phyloP scores from a whole-genome alignment of 2,888 invertebrate genomes.

The Tetrapedia diversipes region DNA sequence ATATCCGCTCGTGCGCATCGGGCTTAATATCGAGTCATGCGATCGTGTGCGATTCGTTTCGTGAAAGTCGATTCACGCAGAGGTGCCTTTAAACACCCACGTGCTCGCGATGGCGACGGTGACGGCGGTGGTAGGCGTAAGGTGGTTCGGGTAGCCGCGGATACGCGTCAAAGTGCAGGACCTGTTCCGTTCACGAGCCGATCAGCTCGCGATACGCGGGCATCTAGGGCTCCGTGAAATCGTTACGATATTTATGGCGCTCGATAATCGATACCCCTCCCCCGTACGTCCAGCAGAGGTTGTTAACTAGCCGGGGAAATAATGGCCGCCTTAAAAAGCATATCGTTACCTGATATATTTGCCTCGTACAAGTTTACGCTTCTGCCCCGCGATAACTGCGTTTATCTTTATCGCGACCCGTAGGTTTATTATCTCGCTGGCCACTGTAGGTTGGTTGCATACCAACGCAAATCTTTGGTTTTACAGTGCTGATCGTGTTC shows the following conservation, averaged over 20 bases:
- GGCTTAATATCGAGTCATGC: too few species aligned
- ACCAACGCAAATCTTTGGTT: too few species aligned
- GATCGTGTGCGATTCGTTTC: constrained; percentile 50
- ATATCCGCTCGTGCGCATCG: too few species aligned
- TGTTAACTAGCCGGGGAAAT: constrained; percentile 58
- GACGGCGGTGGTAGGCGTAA: background rate
- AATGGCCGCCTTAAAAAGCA: constrained; percentile 59
- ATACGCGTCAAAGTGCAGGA: constrained; percentile 54
- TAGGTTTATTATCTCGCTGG: constrained; percentile 51
- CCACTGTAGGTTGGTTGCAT: too few species aligned
- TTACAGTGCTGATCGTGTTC: too few species aligned
- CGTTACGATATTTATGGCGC: constrained; percentile 60
- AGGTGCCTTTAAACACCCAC: constrained; percentile 41
- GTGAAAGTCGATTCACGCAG: constrained; percentile 65
- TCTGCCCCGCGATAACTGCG: constrained; percentile 54
- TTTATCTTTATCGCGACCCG: constrained; percentile 53
- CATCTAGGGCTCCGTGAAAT: constrained; percentile 58
- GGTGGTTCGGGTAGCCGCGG: constrained; percentile 25
- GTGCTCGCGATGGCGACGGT: constrained; percentile 8
- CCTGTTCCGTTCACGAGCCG: constrained; percentile 45
- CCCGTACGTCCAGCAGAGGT: constrained; percentile 39
- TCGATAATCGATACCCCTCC: constrained; percentile 56
- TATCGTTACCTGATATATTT: constrained; percentile 59
- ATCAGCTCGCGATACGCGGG: constrained; percentile 50
- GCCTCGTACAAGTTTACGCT: constrained; percentile 57